Evolutionary conservation across 2,797 vertebrate genomes (phyloP).

Genomic region (Clamator glandarius): DNA sequence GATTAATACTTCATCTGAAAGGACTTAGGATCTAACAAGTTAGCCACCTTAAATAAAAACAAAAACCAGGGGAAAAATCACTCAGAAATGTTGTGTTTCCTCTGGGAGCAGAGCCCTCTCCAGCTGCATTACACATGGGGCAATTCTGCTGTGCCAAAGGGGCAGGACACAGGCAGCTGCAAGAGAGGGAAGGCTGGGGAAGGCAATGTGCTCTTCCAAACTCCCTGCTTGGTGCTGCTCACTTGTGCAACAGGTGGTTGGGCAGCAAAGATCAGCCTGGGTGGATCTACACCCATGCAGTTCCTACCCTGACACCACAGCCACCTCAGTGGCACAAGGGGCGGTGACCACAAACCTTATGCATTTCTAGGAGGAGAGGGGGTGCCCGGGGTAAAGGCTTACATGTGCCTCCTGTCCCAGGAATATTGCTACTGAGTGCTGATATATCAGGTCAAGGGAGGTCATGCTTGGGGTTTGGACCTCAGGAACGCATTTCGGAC

Average conservation of each 20-base stretch:
- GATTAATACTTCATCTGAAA: background rate
- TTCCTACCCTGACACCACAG: background rate
- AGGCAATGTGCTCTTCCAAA: background rate
- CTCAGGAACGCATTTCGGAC: background rate
- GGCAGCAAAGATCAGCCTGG: background rate
- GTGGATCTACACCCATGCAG: fast-evolving
- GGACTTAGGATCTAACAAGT: background rate
- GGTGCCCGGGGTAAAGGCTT: background rate
- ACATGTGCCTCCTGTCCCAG: background rate
- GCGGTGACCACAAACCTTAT: fast-evolving
- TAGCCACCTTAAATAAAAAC: background rate
- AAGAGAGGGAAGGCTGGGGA: fast-evolving
- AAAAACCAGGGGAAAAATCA: background rate
- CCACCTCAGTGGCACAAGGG: fast-evolving
- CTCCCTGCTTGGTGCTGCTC: background rate
- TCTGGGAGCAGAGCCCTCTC: background rate
- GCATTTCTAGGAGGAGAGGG: background rate
- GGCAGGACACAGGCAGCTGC: background rate
- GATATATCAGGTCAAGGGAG: background rate
- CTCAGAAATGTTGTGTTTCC: background rate
- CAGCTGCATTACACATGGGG: background rate
- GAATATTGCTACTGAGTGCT: fast-evolving
- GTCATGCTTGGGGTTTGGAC: background rate
- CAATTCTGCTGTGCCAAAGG: background rate
- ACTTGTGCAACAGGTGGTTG: background rate